A percentile compares a stretch with the other conserved stretches of the same genome.
Evolutionary conservation across 2,888 invertebrate species (phyloP).

Genomic region (Pheosia gnoma): DNA sequence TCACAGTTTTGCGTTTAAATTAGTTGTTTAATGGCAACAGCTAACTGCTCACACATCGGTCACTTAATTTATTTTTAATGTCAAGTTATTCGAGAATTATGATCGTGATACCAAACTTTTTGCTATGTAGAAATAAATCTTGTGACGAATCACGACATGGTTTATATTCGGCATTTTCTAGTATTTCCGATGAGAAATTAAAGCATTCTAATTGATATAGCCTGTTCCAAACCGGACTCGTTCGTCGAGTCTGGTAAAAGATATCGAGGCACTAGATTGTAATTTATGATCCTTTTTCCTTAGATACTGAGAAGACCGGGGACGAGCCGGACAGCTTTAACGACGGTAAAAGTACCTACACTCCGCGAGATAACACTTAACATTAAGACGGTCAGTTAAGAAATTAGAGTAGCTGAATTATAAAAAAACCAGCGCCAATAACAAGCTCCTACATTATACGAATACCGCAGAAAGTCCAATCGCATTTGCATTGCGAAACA

Average conservation of each 20-base stretch:
- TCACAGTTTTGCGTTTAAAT: slow-evolving; percentile 11
- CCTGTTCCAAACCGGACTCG: slow-evolving; percentile 6
- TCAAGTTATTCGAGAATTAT: too few relatives aligned
- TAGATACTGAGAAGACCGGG: slow-evolving; percentile 3
- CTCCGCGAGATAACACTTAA: slow-evolving; percentile 1
- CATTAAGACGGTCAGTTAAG: slow-evolving; percentile 28
- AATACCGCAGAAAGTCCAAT: slow-evolving; percentile 20
- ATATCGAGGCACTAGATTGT: slow-evolving; percentile 37
- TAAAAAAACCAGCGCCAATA: slow-evolving; percentile 13
- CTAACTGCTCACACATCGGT: not conserved
- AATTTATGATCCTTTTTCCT: slow-evolving; percentile 41
- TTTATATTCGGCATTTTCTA: not conserved
- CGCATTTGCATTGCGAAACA: slow-evolving; percentile 36
- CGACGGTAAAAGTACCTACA: slow-evolving; percentile 49
- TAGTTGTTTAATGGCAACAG: not conserved
- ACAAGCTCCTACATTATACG: slow-evolving; percentile 7
- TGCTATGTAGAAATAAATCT: too few relatives aligned
- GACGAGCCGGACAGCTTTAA: slow-evolving; percentile 41
- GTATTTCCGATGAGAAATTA: not conserved
- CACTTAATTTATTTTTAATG: too few relatives aligned
- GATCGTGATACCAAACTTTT: too few relatives aligned
- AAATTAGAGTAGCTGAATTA: slow-evolving; percentile 42
- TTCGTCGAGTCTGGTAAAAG: slow-evolving; percentile 17
- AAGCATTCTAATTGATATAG: not conserved
- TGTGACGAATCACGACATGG: too few relatives aligned